phyloP scores from a whole-genome alignment of 1,140 invertebrate species.

The Oncopodura yosiiana region DNA sequence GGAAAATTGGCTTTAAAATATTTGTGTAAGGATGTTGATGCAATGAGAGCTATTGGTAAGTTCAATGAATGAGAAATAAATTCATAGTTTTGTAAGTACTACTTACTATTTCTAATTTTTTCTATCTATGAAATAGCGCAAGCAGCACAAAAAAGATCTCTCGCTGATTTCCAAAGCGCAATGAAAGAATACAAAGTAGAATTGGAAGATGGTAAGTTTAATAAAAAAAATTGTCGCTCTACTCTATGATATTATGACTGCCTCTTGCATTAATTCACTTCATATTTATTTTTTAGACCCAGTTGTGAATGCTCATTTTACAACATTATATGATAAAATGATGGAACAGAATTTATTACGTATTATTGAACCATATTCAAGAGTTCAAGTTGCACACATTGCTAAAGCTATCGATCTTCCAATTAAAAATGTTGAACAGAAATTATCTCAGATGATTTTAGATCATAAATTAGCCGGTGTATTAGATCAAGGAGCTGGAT shows the following conservation, averaged over 20 bases:
- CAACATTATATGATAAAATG: slow-evolving; percentile 95
- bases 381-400: slow-evolving; percentile 79
- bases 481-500: slow-evolving; percentile 93
- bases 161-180: slow-evolving; percentile 86
- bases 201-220: too few species aligned
- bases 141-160: slow-evolving; percentile 88
- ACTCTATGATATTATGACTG: too few species aligned
- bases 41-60: slow-evolving; percentile 96
- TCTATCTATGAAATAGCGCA: too few species aligned
- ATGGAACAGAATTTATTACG: slow-evolving; percentile 97
- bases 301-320: slow-evolving; percentile 91
- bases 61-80: too few species aligned
- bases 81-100: too few species aligned
- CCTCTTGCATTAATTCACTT: too few species aligned
- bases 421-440: slow-evolving; percentile 89
- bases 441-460: slow-evolving; percentile 98
- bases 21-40: slow-evolving; percentile 81
- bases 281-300: too few species aligned
- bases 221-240: too few species aligned
- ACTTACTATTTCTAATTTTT: too few species aligned
- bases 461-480: slow-evolving; percentile 96
- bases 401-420: slow-evolving; percentile 79
- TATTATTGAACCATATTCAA: slow-evolving; percentile 97
- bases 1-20: slow-evolving; percentile 96
- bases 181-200: slow-evolving; percentile 78